A percentile compares a stretch with the other conserved stretches of the same genome.
Conservation (phyloP, 2,888 invertebrate species). For the Suillia variegata region DNA sequence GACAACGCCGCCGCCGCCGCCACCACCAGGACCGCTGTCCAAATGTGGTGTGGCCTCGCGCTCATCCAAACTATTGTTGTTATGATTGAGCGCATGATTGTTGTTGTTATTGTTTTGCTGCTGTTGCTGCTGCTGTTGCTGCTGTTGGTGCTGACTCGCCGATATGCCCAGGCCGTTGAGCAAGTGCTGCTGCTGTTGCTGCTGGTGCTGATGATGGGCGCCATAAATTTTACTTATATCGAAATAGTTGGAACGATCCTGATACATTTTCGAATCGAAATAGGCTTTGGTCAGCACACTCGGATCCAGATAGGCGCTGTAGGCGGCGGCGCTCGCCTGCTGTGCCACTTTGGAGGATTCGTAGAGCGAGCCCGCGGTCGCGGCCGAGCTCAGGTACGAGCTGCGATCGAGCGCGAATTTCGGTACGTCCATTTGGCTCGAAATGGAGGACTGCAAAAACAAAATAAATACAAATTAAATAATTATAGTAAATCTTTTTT, state of each 20-base stretch:
- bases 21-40: constrained; percentile 44
- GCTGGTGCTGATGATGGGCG: constrained; percentile 57
- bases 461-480: not conserved
- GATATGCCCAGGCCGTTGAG: constrained; percentile 46
- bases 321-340: constrained; percentile 59
- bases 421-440: constrained; percentile 59
- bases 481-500: no score
- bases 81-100: constrained; percentile 33
- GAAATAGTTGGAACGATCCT: constrained; percentile 61
- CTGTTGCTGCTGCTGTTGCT: no score
- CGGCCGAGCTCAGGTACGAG: constrained; percentile 58
- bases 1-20: constrained; percentile 28
- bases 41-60: constrained; percentile 59
- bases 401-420: constrained; percentile 61
- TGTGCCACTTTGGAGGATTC: constrained; percentile 52
- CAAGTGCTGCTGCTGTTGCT: constrained; percentile 56
- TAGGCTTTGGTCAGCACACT: constrained; percentile 62
- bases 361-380: constrained; percentile 55
- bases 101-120: no score
- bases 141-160: constrained; percentile 36
- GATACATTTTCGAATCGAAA: constrained; percentile 62
- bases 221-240: constrained; percentile 62
- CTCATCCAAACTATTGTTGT: constrained; percentile 50
- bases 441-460: constrained; percentile 46
- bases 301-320: constrained; percentile 61